Conservation (phyloP, 2,797 vertebrate species). For the Halcyon leucocephala region DNA sequence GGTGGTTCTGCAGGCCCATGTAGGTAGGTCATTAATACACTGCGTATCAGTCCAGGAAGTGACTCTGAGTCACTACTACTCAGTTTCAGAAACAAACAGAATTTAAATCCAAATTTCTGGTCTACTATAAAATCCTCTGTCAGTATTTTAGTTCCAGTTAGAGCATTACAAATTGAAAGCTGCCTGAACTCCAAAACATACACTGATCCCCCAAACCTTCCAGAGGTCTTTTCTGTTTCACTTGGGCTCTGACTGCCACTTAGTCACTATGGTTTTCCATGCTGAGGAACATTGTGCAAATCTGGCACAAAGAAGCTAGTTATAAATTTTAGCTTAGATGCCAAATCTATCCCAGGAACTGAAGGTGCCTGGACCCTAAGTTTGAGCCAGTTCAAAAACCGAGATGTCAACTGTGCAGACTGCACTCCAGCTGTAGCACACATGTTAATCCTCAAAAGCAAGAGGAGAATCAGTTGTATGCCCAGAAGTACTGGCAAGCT, state of each 20-base stretch:
- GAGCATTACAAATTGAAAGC: background rate
- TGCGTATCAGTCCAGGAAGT: background rate
- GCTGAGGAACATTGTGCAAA: background rate
- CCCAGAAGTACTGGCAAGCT: background rate
- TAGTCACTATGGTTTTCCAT: background rate
- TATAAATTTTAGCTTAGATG: background rate
- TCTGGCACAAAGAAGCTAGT: background rate
- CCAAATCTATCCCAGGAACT: background rate
- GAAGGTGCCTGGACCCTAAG: background rate
- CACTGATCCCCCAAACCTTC: background rate
- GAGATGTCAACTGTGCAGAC: background rate
- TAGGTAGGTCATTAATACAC: background rate
- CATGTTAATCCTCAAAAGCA: background rate
- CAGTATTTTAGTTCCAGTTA: background rate
- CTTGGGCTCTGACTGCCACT: background rate
- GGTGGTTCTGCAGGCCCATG: background rate
- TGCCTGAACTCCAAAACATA: background rate
- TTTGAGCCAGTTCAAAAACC: background rate
- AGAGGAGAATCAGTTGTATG: background rate
- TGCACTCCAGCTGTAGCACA: background rate
- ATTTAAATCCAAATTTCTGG: background rate
- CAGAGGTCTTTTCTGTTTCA: background rate
- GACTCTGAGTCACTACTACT: background rate
- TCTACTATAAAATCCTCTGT: background rate
- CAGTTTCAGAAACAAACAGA: slow-evolving; percentile 2